phyloP scores from a whole-genome alignment of 2,797 vertebrate species.

The Gobionotothen gibberifrons region DNA sequence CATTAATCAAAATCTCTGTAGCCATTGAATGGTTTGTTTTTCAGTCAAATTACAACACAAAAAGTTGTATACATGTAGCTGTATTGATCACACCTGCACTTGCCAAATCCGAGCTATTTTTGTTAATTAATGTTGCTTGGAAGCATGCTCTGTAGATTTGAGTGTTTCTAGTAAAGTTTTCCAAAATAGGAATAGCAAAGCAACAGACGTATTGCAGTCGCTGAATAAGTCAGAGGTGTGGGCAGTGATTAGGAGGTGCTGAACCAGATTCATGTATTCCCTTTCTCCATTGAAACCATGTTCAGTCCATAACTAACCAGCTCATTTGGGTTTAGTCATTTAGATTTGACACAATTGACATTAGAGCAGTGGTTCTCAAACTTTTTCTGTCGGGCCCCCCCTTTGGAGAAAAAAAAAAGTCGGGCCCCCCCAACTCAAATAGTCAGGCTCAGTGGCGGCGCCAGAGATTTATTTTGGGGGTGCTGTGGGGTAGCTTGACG shows the following conservation, averaged over 20 bases:
- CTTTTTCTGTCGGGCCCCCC: too few species aligned
- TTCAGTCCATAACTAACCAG: constrained; percentile 40
- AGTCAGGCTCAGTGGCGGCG: too few species aligned
- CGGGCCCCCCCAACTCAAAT: too few species aligned
- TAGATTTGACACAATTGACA: constrained; percentile 37
- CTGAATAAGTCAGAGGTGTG: not conserved
- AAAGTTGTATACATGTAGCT: not conserved
- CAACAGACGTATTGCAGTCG: not conserved
- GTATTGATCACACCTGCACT: not conserved
- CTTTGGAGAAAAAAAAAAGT: too few species aligned
- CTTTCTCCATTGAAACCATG: constrained; percentile 13
- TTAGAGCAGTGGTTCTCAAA: too few species aligned
- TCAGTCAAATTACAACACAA: not conserved
- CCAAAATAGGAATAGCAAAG: not conserved
- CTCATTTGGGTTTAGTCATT: constrained; percentile 12
- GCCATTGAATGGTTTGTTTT: not conserved
- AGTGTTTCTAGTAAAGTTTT: not conserved
- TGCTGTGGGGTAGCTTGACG: too few species aligned
- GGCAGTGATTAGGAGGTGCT: not conserved
- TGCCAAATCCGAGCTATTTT: not conserved
- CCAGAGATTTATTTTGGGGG: too few species aligned
- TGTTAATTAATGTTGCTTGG: not conserved
- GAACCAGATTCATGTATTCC: constrained; percentile 13
- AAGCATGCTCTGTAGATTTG: not conserved
- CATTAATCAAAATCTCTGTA: not conserved